Evolutionary conservation across 2,113 vertebrate species (phyloP), one percentile per base, ranked within the genome.

Genomic region (Zapornia atra): DNA sequence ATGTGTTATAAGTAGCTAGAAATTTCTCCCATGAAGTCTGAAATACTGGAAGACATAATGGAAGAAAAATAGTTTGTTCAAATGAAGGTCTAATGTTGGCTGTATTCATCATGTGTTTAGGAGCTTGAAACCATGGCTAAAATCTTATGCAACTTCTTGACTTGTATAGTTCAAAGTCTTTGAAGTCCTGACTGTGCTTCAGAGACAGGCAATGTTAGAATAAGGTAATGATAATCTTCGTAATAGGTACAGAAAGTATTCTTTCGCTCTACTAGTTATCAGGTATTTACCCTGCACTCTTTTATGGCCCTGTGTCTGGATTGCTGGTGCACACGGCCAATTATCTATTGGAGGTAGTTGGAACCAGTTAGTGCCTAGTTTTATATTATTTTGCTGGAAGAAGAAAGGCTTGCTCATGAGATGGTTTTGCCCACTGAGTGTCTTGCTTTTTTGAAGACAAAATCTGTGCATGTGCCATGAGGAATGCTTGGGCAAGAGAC

Each of bases 131-230:
- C 63, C 2, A 5, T 68, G 11, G 16, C n/a, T 71, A 53, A 79
- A 82, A 61, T 40, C 28, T 66, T 50, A 34, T 86, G 29, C 29
- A 54, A 3, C 34, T 72, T 80, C 63, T 76, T 77, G n/a, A 12
- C 51, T 66, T 60, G 12, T 24, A 24, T 70, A 51, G 19, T 31
- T 12, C 33, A 9, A 25, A 42, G 59, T 36, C 48, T 78, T 33
- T 82, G 66, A 69, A 42, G 31, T 69, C 29, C 26, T 83, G 42
- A 17, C 8, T 40, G 29, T 28, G 16, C 69, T 59, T 95, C 53
- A 59, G 68, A 33, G 20, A 33, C 0, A 0, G 21, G 12, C 21
- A n/a, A 10, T 54, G 13, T 84, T 75, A 44, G 28, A 51, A 5
- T 50, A 70, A 60, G 28, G 53, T 50, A 51, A 20, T 59, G 6